Evolutionary conservation across 2,797 vertebrate genomes (phyloP).

Genomic region (Cynopterus sphinx): DNA sequence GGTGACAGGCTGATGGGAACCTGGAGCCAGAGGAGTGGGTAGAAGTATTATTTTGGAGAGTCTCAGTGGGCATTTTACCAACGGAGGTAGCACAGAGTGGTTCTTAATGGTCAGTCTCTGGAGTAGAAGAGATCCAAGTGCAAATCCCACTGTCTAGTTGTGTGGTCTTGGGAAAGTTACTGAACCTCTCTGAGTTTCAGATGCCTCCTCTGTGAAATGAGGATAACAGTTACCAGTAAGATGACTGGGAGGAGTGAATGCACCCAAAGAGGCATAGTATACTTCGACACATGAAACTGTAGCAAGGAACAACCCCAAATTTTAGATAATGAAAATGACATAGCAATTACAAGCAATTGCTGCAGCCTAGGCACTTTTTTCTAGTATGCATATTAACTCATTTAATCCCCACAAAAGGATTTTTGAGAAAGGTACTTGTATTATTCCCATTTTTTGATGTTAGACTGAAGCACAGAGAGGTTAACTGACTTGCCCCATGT

Average conservation of each 20-base stretch:
- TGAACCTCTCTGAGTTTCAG: not conserved
- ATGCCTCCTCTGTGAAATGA: not conserved
- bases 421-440: not conserved
- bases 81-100: not conserved
- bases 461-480: not conserved
- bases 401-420: not conserved
- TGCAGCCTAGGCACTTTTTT: not conserved
- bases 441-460: not conserved
- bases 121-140: not conserved
- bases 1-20: not conserved
- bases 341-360: not conserved
- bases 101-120: not conserved
- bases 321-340: not conserved
- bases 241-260: not conserved
- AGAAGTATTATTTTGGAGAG: not conserved
- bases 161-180: not conserved
- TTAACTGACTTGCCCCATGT: not conserved
- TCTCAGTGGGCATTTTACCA: not conserved
- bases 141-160: not conserved
- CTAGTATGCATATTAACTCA: not conserved
- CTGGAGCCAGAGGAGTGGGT: not conserved
- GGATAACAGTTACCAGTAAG: not conserved
- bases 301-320: not conserved
- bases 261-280: not conserved
- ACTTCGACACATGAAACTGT: not conserved